phyloP scores from a whole-genome alignment of 2,797 vertebrate species.

The Clarias laeviceps region DNA sequence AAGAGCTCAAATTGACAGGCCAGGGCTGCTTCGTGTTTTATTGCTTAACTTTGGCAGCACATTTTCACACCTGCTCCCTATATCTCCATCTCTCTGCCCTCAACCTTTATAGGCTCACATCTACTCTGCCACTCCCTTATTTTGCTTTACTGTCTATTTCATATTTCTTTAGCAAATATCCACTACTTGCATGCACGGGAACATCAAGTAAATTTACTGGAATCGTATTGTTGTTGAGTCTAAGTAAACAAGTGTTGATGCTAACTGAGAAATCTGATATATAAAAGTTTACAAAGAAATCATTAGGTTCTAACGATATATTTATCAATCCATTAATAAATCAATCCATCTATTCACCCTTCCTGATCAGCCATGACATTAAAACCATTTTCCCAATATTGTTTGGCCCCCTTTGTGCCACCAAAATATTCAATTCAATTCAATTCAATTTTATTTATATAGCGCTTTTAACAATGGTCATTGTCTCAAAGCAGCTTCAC shows the following conservation, averaged over 20 bases:
- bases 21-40: slow-evolving; percentile 23
- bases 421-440: too few relatives aligned
- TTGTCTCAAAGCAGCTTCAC: too few relatives aligned
- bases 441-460: too few relatives aligned
- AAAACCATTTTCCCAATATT: too few relatives aligned
- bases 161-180: slow-evolving; percentile 12
- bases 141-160: not conserved
- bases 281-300: too few relatives aligned
- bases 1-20: slow-evolving; percentile 26
- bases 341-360: not conserved
- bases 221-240: not conserved
- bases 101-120: slow-evolving; percentile 31
- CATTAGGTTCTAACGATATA: not conserved
- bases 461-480: too few relatives aligned
- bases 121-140: slow-evolving; percentile 7
- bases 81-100: slow-evolving; percentile 14
- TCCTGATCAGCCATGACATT: too few relatives aligned
- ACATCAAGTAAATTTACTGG: not conserved
- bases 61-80: slow-evolving; percentile 39
- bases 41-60: slow-evolving; percentile 14
- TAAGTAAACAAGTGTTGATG: not conserved
- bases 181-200: not conserved
- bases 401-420: too few relatives aligned
- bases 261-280: not conserved
- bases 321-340: not conserved